Evolutionary conservation across 2,113 vertebrate species (phyloP).

Genomic region (Acanthisitta chloris): DNA sequence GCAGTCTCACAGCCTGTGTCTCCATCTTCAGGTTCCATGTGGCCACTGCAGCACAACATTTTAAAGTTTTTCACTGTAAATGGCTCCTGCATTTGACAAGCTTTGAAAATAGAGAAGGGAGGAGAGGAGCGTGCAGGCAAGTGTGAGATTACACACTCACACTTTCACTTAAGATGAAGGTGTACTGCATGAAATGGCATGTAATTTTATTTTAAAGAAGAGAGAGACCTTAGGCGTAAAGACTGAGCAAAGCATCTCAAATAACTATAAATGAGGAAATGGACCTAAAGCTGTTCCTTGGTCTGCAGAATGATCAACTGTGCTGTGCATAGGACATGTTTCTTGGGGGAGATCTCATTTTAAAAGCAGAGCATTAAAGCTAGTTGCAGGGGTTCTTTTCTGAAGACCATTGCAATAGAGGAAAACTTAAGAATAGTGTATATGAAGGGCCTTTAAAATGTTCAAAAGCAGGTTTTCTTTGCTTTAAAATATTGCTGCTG

Average conservation of each 20-base stretch:
- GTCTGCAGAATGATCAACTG: background rate
- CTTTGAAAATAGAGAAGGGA: background rate
- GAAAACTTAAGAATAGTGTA: conserved; percentile 21
- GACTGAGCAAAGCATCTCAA: background rate
- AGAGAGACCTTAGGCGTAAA: background rate
- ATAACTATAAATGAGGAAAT: background rate
- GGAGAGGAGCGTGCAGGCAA: background rate
- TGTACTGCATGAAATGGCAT: background rate
- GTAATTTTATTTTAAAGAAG: background rate
- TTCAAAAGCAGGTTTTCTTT: conserved; percentile 34
- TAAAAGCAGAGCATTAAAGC: conserved; percentile 9
- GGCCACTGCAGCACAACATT: background rate
- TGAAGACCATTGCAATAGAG: background rate
- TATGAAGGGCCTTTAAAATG: conserved; percentile 17
- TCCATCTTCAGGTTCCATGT: conserved; percentile 72
- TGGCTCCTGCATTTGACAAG: background rate
- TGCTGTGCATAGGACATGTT: background rate
- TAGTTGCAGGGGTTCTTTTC: conserved; percentile 33
- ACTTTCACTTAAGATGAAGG: background rate
- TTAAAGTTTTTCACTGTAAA: background rate
- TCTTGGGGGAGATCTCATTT: conserved; percentile 7
- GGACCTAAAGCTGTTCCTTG: background rate
- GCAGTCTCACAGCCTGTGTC: conserved; percentile 67
- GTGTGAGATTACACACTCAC: background rate
- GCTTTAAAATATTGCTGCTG: conserved; percentile 35